Evolutionary conservation across 1,140 invertebrate species (phyloP).

Genomic region (Drosophila sulfurigaster): DNA sequence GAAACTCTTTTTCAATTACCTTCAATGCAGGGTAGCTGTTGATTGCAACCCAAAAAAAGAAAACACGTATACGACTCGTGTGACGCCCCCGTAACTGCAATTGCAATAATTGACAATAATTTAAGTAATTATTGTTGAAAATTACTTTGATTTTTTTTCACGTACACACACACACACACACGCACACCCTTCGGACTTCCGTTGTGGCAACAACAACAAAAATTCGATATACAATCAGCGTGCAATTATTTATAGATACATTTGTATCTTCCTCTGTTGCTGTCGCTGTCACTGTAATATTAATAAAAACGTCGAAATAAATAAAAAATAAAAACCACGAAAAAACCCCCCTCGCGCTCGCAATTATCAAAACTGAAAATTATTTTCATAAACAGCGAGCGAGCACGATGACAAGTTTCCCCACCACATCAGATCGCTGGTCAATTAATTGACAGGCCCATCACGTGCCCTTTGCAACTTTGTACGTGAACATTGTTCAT

Average conservation of each 20-base stretch:
- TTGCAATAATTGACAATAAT: constrained; percentile 82
- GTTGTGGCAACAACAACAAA: constrained; percentile 13
- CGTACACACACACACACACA: constrained; percentile 1
- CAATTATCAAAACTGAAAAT: constrained; percentile 46
- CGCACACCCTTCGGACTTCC: constrained; percentile 24
- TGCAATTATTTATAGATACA: constrained; percentile 45
- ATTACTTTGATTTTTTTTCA: constrained; percentile 66
- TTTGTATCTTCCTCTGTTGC: constrained; percentile 1
- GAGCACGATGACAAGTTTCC: constrained; percentile 35
- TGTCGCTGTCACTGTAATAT: constrained; percentile 1
- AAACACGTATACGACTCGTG: constrained; percentile 43
- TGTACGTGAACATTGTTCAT: constrained; percentile 35
- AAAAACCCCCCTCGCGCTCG: constrained; percentile 40
- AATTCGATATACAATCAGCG: constrained; percentile 47
- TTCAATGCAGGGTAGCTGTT: background rate
- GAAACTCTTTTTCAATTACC: background rate
- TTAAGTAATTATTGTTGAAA: constrained; percentile 68
- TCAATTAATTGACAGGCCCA: constrained; percentile 48
- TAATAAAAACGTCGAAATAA: constrained; percentile 11
- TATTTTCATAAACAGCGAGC: background rate
- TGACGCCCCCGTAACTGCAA: constrained; percentile 51
- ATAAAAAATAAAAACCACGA: background rate
- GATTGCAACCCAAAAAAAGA: background rate
- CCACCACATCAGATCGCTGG: background rate
- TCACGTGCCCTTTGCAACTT: constrained; percentile 61